Evolutionary conservation across 2,888 invertebrate species (phyloP), one percentile per base, ranked within the genome.

Genomic region (Andricus quercusramuli): DNA sequence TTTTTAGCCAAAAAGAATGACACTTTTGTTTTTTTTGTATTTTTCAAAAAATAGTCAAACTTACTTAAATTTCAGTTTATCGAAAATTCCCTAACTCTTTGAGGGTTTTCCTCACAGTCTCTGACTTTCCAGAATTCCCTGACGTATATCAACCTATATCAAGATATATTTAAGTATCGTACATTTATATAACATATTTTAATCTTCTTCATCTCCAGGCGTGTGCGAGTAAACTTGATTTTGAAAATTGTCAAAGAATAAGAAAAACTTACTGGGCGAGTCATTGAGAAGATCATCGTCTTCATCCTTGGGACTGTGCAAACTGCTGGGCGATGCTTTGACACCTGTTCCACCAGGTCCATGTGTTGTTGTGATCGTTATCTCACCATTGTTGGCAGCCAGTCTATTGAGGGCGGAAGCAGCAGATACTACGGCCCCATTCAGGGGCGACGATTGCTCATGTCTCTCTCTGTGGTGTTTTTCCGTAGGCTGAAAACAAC

Each of bases 311-410:
- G 91, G 89, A 86, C 92, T 92, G 85, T 92, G 92, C 82, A 92
- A 87, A 86, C 93, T 94, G 68, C 91, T 93, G 47, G 92, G 93
- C 82, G 92, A 92, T 20, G 91, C 89, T 85, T 91, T 93, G 78
- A 90, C 84, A 74, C 87, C 88, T 29, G 89, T 93, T 56, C 89
- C 92, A 44, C 93, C 93, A 37, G 94, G 94, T 79, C 95, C 95
- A 89, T 96, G 95, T 64, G 96, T 96, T 87, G 97, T 96, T 83
- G 96, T 96, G 90, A 97, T 97, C 81, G 96, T 97, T 85, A 97
- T 95, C 93, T 97, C 97, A 51, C 97, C 96, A 90, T 97, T 97
- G 86, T 95, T 95, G 84, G 96, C 94, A 84, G 96, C 95, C 87
- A 96, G 94, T 94, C 96, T 95, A 93, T 95, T 96, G 91, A 96